Conservation (phyloP, 2,888 invertebrate genomes). For the Phytoseiulus persimilis region DNA sequence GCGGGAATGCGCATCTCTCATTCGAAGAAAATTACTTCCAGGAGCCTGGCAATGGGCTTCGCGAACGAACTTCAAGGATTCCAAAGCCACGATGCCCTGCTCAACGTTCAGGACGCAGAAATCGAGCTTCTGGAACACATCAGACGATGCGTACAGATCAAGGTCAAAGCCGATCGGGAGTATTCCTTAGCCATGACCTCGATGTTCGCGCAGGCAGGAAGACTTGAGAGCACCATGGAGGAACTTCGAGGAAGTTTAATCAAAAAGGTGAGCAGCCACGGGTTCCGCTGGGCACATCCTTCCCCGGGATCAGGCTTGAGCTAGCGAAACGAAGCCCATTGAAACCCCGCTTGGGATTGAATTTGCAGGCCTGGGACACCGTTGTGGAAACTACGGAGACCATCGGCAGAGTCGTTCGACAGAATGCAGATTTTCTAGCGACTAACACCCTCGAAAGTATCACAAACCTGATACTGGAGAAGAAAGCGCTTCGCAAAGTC, state of each 20-base stretch:
- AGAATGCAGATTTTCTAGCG: constrained; percentile 76
- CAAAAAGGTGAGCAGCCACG: constrained; percentile 43
- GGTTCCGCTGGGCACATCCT: neutral
- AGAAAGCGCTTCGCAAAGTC: constrained; percentile 71
- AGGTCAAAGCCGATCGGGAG: constrained; percentile 83
- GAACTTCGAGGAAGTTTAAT: constrained; percentile 46
- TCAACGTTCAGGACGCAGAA: constrained; percentile 83
- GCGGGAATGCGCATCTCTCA: neutral
- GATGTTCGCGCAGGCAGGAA: constrained; percentile 48
- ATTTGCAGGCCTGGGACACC: constrained; percentile 27
- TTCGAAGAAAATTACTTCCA: neutral
- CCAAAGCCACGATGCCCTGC: constrained; percentile 79
- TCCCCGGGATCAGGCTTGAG: neutral
- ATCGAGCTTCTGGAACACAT: constrained; percentile 81
- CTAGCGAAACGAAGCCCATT: neutral
- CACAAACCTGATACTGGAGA: constrained; percentile 70
- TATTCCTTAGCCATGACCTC: constrained; percentile 69
- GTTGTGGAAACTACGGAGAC: constrained; percentile 55
- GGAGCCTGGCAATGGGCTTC: constrained; percentile 57
- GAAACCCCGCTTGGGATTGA: neutral
- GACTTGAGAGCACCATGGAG: constrained; percentile 46
- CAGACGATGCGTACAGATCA: constrained; percentile 72
- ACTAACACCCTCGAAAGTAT: constrained; percentile 72
- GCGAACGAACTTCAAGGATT: constrained; percentile 76
- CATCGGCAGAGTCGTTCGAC: constrained; percentile 68